Evolutionary conservation across 2,797 vertebrate genomes (phyloP).

Genomic region (Periophthalmus magnuspinnatus): DNA sequence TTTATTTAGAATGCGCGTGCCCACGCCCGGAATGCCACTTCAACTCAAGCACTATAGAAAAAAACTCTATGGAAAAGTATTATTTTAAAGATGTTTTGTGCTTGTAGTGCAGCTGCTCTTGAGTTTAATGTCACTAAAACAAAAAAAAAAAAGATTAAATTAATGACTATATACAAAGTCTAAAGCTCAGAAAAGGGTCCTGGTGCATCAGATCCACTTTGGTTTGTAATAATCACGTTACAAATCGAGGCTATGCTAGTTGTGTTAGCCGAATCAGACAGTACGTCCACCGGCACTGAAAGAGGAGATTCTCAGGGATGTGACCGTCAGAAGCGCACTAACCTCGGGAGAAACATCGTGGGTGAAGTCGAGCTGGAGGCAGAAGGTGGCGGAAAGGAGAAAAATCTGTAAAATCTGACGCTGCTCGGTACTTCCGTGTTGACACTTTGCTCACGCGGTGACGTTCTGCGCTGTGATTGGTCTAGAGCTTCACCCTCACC

Average conservation of each 20-base stretch:
- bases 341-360: slow-evolving; percentile 68
- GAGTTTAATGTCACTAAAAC: background rate
- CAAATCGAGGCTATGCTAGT: background rate
- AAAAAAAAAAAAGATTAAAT: background rate
- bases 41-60: background rate
- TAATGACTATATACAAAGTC: background rate
- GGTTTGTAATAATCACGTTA: background rate
- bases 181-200: too few relatives aligned
- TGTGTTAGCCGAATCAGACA: slow-evolving; percentile 1
- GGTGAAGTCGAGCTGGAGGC: background rate
- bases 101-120: background rate
- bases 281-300: background rate
- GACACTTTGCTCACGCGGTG: slow-evolving; percentile 6
- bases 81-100: background rate
- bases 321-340: slow-evolving; percentile 10
- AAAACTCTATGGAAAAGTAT: background rate
- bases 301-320: background rate
- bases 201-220: background rate
- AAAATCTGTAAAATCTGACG: background rate
- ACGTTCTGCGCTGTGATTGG: slow-evolving; percentile 1
- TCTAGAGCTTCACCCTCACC: background rate
- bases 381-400: background rate
- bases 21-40: background rate
- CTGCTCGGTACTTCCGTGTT: slow-evolving; percentile 27
- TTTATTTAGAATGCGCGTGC: background rate